These are phyloP conservation scores for Anticlea derivata DNA, from an alignment of 2,888 invertebrate species.

Conservation along the genomic window DNA sequence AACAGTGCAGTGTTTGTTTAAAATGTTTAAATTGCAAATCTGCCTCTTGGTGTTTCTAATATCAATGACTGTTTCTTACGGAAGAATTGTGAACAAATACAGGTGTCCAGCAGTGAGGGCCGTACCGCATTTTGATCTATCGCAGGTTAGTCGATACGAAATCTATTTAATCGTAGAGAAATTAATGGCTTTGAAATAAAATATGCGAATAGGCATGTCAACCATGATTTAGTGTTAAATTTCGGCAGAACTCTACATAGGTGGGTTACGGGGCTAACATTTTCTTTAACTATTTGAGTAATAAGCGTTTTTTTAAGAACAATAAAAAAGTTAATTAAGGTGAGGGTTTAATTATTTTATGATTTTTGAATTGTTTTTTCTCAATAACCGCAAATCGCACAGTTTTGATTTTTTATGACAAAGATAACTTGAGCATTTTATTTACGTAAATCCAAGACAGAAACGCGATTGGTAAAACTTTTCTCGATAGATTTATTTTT, in stretches of 20 bases:
- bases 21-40: slow-evolving; percentile 44
- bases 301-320: neutral
- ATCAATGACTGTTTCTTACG: slow-evolving; percentile 41
- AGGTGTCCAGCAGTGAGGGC: slow-evolving; percentile 91
- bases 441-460: no score
- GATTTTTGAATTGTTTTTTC: no score
- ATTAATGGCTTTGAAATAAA: slow-evolving; percentile 18
- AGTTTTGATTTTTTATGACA: no score
- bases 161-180: slow-evolving; percentile 24
- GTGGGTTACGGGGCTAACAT: slow-evolving; percentile 21
- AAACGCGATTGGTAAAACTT: no score
- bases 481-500: no score
- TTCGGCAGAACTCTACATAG: slow-evolving; percentile 1
- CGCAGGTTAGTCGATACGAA: slow-evolving; percentile 79
- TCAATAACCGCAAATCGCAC: no score
- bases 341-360: no score
- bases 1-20: neutral
- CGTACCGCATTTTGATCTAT: slow-evolving; percentile 90
- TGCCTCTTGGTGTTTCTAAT: slow-evolving; percentile 46
- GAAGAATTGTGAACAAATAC: slow-evolving; percentile 84
- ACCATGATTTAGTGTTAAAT: slow-evolving; percentile 22
- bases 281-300: no score
- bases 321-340: no score
- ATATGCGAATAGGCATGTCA: slow-evolving; percentile 18
- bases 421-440: no score